Evolutionary conservation across 1,140 invertebrate genomes (phyloP).

Genomic region (Drosophila sp.): DNA sequence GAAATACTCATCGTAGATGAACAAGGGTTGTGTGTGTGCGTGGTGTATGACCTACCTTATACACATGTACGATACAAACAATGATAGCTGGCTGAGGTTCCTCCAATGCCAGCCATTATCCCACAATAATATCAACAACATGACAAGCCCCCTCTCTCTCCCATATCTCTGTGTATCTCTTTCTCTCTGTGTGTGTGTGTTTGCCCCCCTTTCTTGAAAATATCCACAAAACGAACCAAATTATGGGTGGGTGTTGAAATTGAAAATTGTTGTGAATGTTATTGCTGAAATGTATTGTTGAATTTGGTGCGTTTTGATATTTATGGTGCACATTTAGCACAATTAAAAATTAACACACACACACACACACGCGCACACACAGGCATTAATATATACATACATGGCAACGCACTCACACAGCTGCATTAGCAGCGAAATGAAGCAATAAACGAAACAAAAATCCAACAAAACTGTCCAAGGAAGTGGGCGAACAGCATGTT

Average conservation of each 20-base stretch:
- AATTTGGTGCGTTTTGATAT: constrained; percentile 55
- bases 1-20: not conserved
- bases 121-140: constrained; percentile 31
- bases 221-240: constrained; percentile 74
- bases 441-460: constrained; percentile 47
- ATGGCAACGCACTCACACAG: constrained; percentile 32
- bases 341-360: constrained; percentile 78
- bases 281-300: constrained; percentile 35
- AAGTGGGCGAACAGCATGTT: constrained; percentile 76
- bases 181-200: not conserved
- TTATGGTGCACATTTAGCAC: constrained; percentile 80
- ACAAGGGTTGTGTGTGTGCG: too few species aligned
- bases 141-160: constrained; percentile 1
- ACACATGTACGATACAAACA: constrained; percentile 24
- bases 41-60: constrained; percentile 38
- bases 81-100: constrained; percentile 63
- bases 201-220: constrained; percentile 39
- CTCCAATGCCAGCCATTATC: constrained; percentile 68
- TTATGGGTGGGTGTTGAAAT: constrained; percentile 78
- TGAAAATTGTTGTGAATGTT: constrained; percentile 64
- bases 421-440: constrained; percentile 38
- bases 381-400: constrained; percentile 12
- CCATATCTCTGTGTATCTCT: not conserved
- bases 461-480: constrained; percentile 36
- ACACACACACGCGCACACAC: constrained; percentile 46